Base-by-base conservation (phyloP, 35 echinoderm and acorn worm genomes). In the Strongylocentrotus purpuratus region DNA sequence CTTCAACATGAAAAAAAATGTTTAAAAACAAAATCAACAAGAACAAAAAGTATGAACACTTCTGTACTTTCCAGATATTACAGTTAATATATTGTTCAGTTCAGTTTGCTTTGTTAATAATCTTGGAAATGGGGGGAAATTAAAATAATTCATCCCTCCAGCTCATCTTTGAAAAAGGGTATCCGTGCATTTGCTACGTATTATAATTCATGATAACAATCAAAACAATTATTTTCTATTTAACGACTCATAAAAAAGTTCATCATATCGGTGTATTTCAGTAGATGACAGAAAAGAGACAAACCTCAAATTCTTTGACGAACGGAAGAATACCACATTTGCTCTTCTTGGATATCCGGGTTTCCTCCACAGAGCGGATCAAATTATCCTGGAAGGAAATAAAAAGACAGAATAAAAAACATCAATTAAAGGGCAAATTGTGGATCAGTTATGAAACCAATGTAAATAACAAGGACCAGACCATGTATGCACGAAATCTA, bases 231-330 rank as follows among this genome's bases (percentile, higher is more conserved):
- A 78, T 55, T 12, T 55, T 9, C 15, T 55, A 18, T n/a, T 7
- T n/a, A 22, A 78, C 20, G 22, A n/a, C 20, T 18, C 28, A 15
- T 78, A n/a, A n/a, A 78, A 78, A 17, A 28, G 0, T 70, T 20
- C 61, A 20, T 78, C 22, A 78, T 18, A 28, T n/a, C 18, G 15
- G 2, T 55, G 50, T 15, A 55, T 55, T 55, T 14, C 50, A 55
- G 1, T 10, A 15, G 50, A 55, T 13, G 15, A 31, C 4, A 78
- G 65, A 78, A 78, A n/a, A n/a, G 65, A 78, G 15, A 89, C 87
- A 50, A 94, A 99, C 98, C 96, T 99, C 97, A 97, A 99, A 99
- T 46, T 97, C 97, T 87, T 98, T 97, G 52, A 99, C 98, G 95
- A 99, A 99, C 86, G 96, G 70, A 70, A 99, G 90, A 61, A 99